These are phyloP conservation scores for Spodoptera littoralis DNA, from an alignment of 2,888 invertebrate species.

Conservation along the genomic window DNA sequence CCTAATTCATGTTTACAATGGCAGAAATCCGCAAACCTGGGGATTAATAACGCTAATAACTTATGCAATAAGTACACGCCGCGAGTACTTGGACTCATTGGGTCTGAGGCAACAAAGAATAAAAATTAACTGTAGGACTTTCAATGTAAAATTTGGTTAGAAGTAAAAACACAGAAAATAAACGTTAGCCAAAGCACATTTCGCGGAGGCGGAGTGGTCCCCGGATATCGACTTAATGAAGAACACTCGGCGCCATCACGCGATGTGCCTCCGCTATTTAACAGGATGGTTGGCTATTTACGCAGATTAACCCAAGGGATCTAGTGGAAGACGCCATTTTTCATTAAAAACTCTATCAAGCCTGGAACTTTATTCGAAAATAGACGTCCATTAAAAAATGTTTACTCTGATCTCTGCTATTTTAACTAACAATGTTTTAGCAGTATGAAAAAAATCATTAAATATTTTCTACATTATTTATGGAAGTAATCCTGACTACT, in stretches of 20 bases:
- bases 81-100: constrained; percentile 4
- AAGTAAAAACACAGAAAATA: constrained; percentile 45
- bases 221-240: constrained; percentile 77
- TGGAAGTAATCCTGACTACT: not conserved
- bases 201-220: constrained; percentile 59
- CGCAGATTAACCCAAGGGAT: constrained; percentile 70
- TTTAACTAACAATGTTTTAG: constrained; percentile 9
- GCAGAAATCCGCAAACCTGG: constrained; percentile 40
- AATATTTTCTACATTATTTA: constrained; percentile 5
- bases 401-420: constrained; percentile 14
- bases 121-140: constrained; percentile 1
- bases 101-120: not conserved
- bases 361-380: constrained; percentile 59
- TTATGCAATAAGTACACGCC: constrained; percentile 15
- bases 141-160: constrained; percentile 18
- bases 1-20: constrained; percentile 69
- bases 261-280: constrained; percentile 70
- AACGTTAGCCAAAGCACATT: constrained; percentile 47
- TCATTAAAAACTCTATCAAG: constrained; percentile 68
- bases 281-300: constrained; percentile 71
- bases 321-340: constrained; percentile 67
- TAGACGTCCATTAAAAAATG: constrained; percentile 22
- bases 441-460: not conserved
- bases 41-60: constrained; percentile 19
- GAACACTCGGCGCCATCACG: constrained; percentile 71